Percentiles rank a stretch among this genome's conserved stretches.
phyloP scores from a whole-genome alignment of 2,113 vertebrate species.

The Semicossyphus pulcher region DNA sequence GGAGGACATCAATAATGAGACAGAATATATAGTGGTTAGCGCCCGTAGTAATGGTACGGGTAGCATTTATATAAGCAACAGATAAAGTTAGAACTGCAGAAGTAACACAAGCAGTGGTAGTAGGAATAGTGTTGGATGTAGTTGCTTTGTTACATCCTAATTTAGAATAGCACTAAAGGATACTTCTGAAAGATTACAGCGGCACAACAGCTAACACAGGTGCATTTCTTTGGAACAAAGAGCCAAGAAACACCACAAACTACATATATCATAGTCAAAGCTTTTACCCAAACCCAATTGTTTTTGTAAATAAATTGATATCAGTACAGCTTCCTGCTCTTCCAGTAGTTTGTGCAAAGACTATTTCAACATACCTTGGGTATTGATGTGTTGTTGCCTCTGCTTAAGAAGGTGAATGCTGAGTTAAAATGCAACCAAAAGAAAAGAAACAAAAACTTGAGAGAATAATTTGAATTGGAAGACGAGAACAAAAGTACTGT shows the following conservation, averaged over 20 bases:
- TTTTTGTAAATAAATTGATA: no score
- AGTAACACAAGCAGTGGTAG: background rate
- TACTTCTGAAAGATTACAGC: no score
- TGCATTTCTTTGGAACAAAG: no score
- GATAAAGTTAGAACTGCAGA: background rate
- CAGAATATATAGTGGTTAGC: background rate
- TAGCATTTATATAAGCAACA: background rate
- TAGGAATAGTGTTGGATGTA: no score
- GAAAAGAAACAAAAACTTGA: background rate
- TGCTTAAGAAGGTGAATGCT: background rate
- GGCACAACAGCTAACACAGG: no score
- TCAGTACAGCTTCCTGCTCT: no score
- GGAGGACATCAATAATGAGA: background rate
- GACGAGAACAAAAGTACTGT: background rate
- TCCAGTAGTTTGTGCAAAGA: background rate
- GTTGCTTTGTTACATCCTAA: no score
- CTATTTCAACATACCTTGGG: conserved; percentile 9
- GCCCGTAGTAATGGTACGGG: no score
- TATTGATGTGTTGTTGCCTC: background rate
- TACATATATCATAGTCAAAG: no score
- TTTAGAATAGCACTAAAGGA: no score
- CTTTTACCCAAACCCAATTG: no score
- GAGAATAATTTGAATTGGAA: background rate
- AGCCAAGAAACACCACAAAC: no score
- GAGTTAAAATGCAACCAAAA: background rate